A percentile compares a stretch with the other conserved stretches of the same genome.
Conservation (phyloP, 2,113 vertebrate species). For the Turnix velox region DNA sequence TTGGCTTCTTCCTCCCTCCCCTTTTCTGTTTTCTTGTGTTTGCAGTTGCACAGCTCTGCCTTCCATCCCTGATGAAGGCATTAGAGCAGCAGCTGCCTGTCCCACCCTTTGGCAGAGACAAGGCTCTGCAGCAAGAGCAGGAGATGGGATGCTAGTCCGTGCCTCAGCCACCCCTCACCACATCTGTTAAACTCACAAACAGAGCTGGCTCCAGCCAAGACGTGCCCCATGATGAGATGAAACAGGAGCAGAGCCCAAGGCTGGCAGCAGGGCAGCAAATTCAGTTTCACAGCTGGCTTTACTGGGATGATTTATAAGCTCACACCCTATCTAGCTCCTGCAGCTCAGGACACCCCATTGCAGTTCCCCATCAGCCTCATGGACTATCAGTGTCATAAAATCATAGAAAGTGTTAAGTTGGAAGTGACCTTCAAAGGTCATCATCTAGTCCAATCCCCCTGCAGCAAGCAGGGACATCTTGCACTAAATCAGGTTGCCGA, state of each 20-base stretch:
- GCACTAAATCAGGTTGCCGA: no score
- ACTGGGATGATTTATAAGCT: neutral
- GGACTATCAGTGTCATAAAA: neutral
- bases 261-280: neutral
- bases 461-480: no score
- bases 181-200: neutral
- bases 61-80: neutral
- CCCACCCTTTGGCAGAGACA: neutral
- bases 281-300: neutral
- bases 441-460: no score
- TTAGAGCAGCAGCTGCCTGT: neutral
- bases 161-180: neutral
- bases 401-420: no score
- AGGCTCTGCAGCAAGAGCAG: neutral
- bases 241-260: neutral
- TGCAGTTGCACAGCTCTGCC: neutral
- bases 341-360: fast-evolving
- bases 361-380: neutral
- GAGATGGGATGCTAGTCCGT: neutral
- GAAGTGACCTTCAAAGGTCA: no score
- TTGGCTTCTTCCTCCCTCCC: neutral
- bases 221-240: neutral
- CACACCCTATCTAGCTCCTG: neutral
- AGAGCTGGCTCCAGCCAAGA: neutral
- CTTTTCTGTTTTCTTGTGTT: neutral